Conservation (phyloP, 2,113 vertebrate genomes). For the Rafetus swinhoei region DNA sequence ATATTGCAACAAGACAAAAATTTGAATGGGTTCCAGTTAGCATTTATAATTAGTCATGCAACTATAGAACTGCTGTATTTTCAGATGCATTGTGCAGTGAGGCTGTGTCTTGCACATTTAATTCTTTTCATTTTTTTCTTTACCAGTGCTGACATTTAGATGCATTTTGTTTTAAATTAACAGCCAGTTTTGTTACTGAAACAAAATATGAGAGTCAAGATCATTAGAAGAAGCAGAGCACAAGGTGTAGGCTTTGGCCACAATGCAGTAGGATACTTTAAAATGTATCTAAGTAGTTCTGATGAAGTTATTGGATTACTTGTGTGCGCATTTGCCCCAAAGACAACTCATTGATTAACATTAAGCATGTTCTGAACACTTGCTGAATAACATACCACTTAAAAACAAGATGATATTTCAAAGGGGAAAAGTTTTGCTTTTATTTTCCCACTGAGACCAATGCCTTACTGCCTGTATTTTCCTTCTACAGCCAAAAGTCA, state of each 20-base stretch:
- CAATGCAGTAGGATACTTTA: background rate
- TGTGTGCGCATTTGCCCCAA: background rate
- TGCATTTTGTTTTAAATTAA: background rate
- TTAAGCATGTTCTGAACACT: background rate
- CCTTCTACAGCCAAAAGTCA: background rate
- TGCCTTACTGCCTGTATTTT: background rate
- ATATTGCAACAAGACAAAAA: background rate
- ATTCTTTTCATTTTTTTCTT: background rate
- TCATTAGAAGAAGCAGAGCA: background rate
- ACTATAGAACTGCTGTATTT: background rate
- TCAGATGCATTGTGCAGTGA: background rate
- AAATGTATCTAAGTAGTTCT: background rate
- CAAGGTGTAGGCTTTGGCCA: fast-evolving
- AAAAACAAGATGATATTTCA: background rate
- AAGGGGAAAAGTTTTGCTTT: background rate
- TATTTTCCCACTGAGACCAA: background rate
- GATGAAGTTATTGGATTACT: fast-evolving
- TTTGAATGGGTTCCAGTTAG: background rate
- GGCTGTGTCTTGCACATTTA: background rate
- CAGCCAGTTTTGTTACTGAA: background rate
- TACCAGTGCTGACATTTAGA: background rate
- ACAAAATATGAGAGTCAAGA: background rate
- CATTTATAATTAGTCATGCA: background rate
- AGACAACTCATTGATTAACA: background rate
- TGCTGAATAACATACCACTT: background rate